Base-by-base conservation (phyloP, 2,113 vertebrate species). In the Chaetura pelagica region DNA sequence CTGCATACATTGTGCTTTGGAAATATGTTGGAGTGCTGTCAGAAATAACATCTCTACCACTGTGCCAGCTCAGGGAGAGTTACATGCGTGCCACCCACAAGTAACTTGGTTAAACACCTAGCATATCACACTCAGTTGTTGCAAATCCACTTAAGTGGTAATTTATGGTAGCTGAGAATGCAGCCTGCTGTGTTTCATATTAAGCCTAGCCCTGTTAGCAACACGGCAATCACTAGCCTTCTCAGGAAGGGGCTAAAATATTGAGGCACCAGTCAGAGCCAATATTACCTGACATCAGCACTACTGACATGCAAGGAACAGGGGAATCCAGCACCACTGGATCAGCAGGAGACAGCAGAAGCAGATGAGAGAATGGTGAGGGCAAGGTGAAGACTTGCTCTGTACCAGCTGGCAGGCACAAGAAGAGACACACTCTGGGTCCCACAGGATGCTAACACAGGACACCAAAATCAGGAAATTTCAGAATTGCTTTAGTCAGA, bases 1-100 rank as follows among this genome's bases (percentile, higher is more conserved):
- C 38, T 71, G 44, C 30, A 4, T 6, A 22, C n/a, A 3, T 14
- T 76, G 90, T 61, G 34, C 86, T 81, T 69, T 64, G 88, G 86
- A 83, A 96, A 76, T 58, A 58, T 15, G 22, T 84, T 86, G 83
- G 46, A 95, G 90, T 92, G 64, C 80, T 49, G 9, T 75, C 86
- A 90, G 62, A 93, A 93, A 81, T 82, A 86, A 84, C 88, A 82
- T 68, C 76, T 79, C 73, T 62, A 52, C 54, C 69, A 8, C 72
- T 35, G 48, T 29, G 69, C 83, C 83, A 78, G 61, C 83, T 82
- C 71, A 49, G 40, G 35, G 51, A 77, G 32, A 81, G 42, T 72
- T 78, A 57, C 15, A 42, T 18, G 27, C 75, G 79, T 93, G 86
- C 77, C 61, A 26, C 29, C 59, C 38, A 84, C 63, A 75, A 59